Base-by-base conservation (phyloP, 2,888 invertebrate species). In the Scaeva pyrastri region DNA sequence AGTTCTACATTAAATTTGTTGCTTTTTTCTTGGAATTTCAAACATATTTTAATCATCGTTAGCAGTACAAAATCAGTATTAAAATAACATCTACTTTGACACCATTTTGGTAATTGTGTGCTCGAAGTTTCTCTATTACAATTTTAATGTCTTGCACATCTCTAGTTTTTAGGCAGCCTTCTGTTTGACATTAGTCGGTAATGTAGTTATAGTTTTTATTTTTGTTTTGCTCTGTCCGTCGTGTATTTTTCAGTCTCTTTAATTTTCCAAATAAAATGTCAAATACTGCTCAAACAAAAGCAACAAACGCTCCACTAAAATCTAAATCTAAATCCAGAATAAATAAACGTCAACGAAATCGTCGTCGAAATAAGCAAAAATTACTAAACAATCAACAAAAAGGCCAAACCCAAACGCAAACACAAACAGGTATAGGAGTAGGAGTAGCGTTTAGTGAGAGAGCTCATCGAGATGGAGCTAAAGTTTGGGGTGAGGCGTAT, bases 401-500 rank as follows among this genome's bases (percentile, higher is more conserved):
- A 71, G 4, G 21, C 43, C 31, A 48, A 41, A 52, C 1, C 39
- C 45, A 43, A 12, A 0, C 16, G n/a, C 55, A 7, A 41, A 14
- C 50, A 43, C 11, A 39, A 7, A 7, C 31, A 36, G n/a, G n/a
- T n/a, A n/a, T n/a, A n/a, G n/a, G n/a, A n/a, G n/a, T n/a, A n/a
- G n/a, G n/a, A n/a, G 21, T 26, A 1, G 2, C 39, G 1, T 23
- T n/a, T 26, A 45, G 14, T 19, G 58, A 14, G 1, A 43, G 16
- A 21, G 12, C 39, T 21, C 43, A 39, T 7, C n/a, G 19, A 60
- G 74, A 14, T 12, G 79, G 86, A 12, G 55, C 52, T n/a, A 58
- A 62, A 7, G 39, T 82, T 19, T 88, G 88, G 88, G 62, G 39
- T 2, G 45, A 79, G 36, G 82, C 81, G 26, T 88, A 88, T 36